Evolutionary conservation across 2,888 invertebrate genomes (phyloP).

Genomic region (Octonoba sinensis): DNA sequence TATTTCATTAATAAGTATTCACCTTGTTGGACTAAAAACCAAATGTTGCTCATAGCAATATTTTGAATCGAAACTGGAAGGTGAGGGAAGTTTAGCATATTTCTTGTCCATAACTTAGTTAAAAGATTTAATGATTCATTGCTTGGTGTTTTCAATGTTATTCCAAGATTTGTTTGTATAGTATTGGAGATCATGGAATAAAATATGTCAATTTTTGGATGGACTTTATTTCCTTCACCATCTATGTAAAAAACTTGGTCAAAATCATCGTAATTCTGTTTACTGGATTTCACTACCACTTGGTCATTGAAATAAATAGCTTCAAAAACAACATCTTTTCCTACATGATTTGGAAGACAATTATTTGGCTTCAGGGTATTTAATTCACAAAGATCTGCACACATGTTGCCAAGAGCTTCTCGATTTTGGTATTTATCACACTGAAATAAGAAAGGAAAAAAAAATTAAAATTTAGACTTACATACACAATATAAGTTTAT

Average conservation of each 20-base stretch:
- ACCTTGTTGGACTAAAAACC: constrained; percentile 78
- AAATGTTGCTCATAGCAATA: constrained; percentile 76
- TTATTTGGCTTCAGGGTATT: constrained; percentile 75
- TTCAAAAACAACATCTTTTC: constrained; percentile 77
- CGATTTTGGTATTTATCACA: constrained; percentile 75
- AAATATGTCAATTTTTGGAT: constrained; percentile 57
- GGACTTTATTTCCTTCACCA: constrained; percentile 38
- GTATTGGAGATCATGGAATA: constrained; percentile 60
- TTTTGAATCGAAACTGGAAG: constrained; percentile 35
- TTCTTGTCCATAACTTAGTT: constrained; percentile 55
- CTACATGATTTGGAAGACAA: constrained; percentile 77
- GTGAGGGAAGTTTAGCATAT: constrained; percentile 38
- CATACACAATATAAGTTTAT: not conserved
- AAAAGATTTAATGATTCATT: constrained; percentile 28
- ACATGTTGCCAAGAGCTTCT: constrained; percentile 77
- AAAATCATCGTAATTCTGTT: constrained; percentile 58
- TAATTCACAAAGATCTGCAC: constrained; percentile 76
- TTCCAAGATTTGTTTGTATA: constrained; percentile 40
- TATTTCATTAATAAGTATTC: constrained; percentile 78
- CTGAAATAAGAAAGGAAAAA: constrained; percentile 72
- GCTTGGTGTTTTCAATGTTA: not conserved
- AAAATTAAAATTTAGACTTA: not conserved
- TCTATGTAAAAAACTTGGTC: constrained; percentile 59
- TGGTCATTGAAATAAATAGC: constrained; percentile 76
- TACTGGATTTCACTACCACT: constrained; percentile 75